phyloP scores from a whole-genome alignment of 2,797 vertebrate genomes.

The Platyrinchus mystaceus region DNA sequence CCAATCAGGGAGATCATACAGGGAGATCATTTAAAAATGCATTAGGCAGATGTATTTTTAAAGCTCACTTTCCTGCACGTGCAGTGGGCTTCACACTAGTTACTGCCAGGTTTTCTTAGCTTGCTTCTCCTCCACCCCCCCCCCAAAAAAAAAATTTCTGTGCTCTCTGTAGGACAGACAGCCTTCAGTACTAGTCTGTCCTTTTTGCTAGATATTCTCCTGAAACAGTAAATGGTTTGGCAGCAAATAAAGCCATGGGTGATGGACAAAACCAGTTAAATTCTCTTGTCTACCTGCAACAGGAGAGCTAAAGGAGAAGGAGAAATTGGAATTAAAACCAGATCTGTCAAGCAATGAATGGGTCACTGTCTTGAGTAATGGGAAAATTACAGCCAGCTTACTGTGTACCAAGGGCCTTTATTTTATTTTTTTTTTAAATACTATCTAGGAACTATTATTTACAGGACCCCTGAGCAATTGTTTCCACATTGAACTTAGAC shows the following conservation, averaged over 20 bases:
- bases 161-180: background rate
- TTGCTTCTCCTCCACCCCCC: rapidly evolving
- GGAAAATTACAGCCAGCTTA: background rate
- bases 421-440: background rate
- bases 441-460: background rate
- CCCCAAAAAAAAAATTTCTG: background rate
- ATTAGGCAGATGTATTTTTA: background rate
- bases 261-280: slow-evolving; percentile 14
- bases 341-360: background rate
- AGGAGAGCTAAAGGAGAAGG: background rate
- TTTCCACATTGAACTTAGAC: background rate
- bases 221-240: background rate
- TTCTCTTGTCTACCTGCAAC: background rate
- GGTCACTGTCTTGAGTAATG: background rate
- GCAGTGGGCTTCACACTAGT: background rate
- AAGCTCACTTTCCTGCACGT: background rate
- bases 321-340: background rate
- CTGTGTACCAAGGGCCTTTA: background rate
- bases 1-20: background rate
- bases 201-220: background rate
- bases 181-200: background rate
- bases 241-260: background rate
- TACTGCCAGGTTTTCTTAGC: background rate
- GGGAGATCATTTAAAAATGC: background rate
- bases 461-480: background rate